Percentiles rank a stretch among this genome's conserved stretches.
Conservation (phyloP, 2,113 vertebrate genomes). For the Danionella cerebrum region DNA sequence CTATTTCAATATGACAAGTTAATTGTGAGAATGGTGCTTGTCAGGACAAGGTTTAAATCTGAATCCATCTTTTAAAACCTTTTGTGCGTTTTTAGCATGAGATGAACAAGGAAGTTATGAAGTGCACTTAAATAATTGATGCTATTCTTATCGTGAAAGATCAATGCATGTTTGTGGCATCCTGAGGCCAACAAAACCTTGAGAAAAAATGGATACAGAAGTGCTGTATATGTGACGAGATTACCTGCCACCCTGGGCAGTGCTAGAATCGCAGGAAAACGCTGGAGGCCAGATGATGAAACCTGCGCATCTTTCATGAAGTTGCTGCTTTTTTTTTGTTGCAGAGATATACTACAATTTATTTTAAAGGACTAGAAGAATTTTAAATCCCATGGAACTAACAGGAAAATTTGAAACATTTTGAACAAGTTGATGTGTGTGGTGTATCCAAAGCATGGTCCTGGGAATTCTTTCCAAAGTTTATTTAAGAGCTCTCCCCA, state of each 20-base stretch:
- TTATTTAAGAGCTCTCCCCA: no score
- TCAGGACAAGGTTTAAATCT: not conserved
- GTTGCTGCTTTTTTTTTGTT: not conserved
- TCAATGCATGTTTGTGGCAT: constrained; percentile 10
- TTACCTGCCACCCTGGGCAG: constrained; percentile 2
- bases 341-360: no score
- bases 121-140: not conserved
- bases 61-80: constrained; percentile 19
- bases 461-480: no score
- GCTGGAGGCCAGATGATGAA: constrained; percentile 10
- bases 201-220: not conserved
- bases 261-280: constrained; percentile 3
- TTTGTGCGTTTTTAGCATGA: not conserved
- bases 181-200: not conserved
- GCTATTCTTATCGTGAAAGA: not conserved
- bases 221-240: not conserved
- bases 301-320: not conserved
- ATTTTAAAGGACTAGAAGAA: no score
- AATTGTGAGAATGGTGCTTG: not conserved
- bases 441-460: no score
- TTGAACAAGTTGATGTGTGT: no score
- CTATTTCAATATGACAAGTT: constrained; percentile 32
- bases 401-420: no score
- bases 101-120: constrained; percentile 3
- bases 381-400: no score